A percentile compares a stretch with the other conserved stretches of the same genome.
Conservation (phyloP, 2,888 invertebrate species). For the Chrysina gloriosa region DNA sequence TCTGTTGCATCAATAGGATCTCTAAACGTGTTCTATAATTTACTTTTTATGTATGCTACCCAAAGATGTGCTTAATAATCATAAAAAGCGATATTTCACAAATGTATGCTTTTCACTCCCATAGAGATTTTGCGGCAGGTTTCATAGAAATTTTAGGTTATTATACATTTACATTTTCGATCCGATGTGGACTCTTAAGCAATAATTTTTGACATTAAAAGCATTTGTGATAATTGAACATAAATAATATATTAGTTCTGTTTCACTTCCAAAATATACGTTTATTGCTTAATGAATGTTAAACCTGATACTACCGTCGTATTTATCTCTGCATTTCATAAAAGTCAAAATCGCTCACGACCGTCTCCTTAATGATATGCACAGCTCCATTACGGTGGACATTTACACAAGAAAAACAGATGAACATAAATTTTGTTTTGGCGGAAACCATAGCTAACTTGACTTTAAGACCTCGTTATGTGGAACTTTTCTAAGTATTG, state of each 20-base stretch:
- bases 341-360: slow-evolving; percentile 42
- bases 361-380: slow-evolving; percentile 48
- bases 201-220: slow-evolving; percentile 40
- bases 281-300: slow-evolving; percentile 40
- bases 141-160: slow-evolving; percentile 1
- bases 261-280: slow-evolving; percentile 31
- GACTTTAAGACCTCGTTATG: slow-evolving; percentile 51
- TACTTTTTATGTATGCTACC: too few species aligned
- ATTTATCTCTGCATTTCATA: slow-evolving; percentile 40
- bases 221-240: slow-evolving; percentile 52
- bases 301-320: slow-evolving; percentile 26
- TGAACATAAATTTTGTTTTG: slow-evolving; percentile 53
- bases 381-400: slow-evolving; percentile 49
- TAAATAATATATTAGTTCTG: slow-evolving; percentile 48
- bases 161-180: slow-evolving; percentile 20
- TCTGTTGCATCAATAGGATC: too few species aligned
- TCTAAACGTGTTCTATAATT: too few species aligned
- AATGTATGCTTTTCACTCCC: neutral
- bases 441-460: slow-evolving; percentile 50
- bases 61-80: too few species aligned
- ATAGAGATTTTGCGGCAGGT: neutral
- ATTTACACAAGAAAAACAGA: slow-evolving; percentile 49
- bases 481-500: slow-evolving; percentile 49
- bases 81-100: slow-evolving; percentile 1
- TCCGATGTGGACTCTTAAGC: slow-evolving; percentile 10